phyloP scores from a whole-genome alignment of 2,888 invertebrate genomes.

The Scaptomyza caliginosa region DNA sequence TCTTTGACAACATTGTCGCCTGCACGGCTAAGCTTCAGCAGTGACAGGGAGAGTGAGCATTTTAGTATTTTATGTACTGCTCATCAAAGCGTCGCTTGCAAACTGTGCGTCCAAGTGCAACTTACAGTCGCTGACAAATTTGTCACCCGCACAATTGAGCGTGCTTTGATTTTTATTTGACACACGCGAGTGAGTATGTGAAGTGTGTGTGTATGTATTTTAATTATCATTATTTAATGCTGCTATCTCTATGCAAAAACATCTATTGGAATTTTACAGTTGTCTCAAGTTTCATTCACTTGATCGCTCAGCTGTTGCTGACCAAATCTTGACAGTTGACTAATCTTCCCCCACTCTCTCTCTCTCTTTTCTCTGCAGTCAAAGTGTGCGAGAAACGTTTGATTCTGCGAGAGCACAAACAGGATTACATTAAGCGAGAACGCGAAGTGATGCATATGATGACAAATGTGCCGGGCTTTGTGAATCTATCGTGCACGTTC shows the following conservation, averaged over 20 bases:
- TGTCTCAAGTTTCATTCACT: conserved; percentile 35
- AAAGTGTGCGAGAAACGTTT: conserved; percentile 99
- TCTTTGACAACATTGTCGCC: conserved; percentile 48
- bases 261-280: conserved; percentile 48
- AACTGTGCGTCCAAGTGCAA: not conserved
- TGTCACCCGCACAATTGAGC: conserved; percentile 26
- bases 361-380: conserved; percentile 85
- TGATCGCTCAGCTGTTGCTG: conserved; percentile 36
- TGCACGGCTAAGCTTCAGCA: conserved; percentile 14
- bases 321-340: conserved; percentile 6
- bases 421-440: conserved; percentile 96
- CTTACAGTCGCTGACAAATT: conserved; percentile 8
- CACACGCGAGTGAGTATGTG: not conserved
- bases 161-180: conserved; percentile 2
- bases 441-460: conserved; percentile 96
- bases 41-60: not conserved
- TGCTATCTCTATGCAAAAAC: conserved; percentile 22
- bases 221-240: conserved; percentile 1
- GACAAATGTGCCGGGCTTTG: conserved; percentile 93
- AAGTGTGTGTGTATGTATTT: conserved; percentile 2
- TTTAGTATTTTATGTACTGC: conserved; percentile 2
- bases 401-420: conserved; percentile 96
- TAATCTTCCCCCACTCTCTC: conserved; percentile 10
- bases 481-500: conserved; percentile 97
- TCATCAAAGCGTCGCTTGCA: conserved; percentile 5